Percentiles rank a stretch among this genome's conserved stretches.
These are phyloP conservation scores for Asarcornis scutulata DNA, from an alignment of 2,113 vertebrate species.

Conservation along the genomic window DNA sequence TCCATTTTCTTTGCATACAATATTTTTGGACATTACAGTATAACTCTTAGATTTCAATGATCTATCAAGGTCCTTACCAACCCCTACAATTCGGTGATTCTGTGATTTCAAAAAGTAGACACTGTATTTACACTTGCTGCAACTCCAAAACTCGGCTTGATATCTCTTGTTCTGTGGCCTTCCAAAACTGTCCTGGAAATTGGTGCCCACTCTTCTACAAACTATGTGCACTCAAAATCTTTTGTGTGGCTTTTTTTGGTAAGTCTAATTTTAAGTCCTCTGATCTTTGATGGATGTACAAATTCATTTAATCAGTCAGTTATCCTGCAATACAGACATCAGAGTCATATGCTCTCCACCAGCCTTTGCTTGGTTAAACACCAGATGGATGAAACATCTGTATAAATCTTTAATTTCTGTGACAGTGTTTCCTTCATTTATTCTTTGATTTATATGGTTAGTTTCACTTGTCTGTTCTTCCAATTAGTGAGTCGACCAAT, in stretches of 20 bases:
- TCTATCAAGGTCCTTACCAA: too few species aligned
- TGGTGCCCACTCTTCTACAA: background rate
- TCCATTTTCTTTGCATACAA: background rate
- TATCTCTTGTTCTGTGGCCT: background rate
- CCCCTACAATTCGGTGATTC: too few species aligned
- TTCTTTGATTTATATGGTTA: conserved; percentile 32
- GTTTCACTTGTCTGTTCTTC: conserved; percentile 30
- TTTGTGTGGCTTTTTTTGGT: background rate
- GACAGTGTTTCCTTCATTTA: conserved; percentile 45
- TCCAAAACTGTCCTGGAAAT: background rate
- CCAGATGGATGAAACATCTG: conserved; percentile 65
- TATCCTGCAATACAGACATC: background rate
- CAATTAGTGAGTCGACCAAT: conserved; percentile 25
- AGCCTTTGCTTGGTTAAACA: conserved; percentile 62
- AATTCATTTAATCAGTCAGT: conserved; percentile 41
- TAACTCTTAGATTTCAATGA: background rate
- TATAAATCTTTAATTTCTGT: conserved; percentile 57
- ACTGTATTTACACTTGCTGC: background rate
- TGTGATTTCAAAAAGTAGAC: background rate
- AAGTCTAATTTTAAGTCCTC: conserved; percentile 37
- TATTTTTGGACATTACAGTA: background rate
- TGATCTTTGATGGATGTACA: conserved; percentile 36
- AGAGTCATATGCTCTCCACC: conserved; percentile 45
- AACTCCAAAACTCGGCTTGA: background rate
- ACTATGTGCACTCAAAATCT: background rate